Base-by-base conservation (phyloP, 1,140 invertebrate species). In the Penaeus vannamei region DNA sequence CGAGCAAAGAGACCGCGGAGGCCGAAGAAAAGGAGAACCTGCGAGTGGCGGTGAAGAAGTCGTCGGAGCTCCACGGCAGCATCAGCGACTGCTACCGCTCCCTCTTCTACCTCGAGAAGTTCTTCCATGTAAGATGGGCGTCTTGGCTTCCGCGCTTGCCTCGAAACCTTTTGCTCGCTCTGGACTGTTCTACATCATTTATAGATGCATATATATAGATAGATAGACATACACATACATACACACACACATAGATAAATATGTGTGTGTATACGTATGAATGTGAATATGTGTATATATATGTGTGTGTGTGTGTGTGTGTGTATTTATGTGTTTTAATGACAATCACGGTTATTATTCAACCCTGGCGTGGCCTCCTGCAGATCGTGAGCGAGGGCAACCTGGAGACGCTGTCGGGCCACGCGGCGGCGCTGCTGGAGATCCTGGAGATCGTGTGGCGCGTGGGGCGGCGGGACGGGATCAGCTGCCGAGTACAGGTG, bases 401-500 rank as follows among this genome's bases (percentile, higher is more conserved):
- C 14, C 29, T 87, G 10, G 53, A 69, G 26, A 60, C n/a, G 12
- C 72, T 87, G 32, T 19, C 61, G 29, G 85, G 85, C 2, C 77
- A 81, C 22, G 61, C 85, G 10, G 23, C 32, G 29, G 46, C n/a
- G 29, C 66, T 87, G 20, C 64, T 87, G 32, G 61, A 32, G 26
- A 87, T 26, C 4, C 69, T 87, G n/a, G 76, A 61, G 23, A 36
- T 87, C 20, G 53, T 87, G n/a, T 87, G 85, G 85, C 20, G 85
- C n/a, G 53, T 87, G 10, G 85, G 85, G n/a, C 46, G 72, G 42
- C 61, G 72, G 1, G 32, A 87, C 36, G 85, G 85, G 4, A 80
- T 87, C 14, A 72, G 85, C 72, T 64, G 85, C 32, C 17, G 53
- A 36, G 85, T 87, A 14, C 85, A 87, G 85, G 85, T 87, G n/a